Conservation (phyloP, 2,888 invertebrate genomes). For the Chrysopilus asiliformis region DNA sequence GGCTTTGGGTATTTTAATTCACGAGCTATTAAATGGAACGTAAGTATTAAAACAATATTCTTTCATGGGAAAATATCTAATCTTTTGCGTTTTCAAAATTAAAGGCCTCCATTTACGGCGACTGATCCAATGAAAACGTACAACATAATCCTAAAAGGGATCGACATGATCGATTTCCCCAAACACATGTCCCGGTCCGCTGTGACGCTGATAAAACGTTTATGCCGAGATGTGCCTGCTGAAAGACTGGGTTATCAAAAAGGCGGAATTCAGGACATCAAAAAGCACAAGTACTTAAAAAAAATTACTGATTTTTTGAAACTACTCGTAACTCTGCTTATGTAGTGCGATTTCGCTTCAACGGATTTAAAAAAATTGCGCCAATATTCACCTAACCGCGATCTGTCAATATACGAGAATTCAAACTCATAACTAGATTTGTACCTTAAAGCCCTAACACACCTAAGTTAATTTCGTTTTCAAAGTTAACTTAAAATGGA, state of each 20-base stretch:
- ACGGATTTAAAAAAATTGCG: too few relatives aligned
- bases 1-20: constrained; percentile 81
- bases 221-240: constrained; percentile 73
- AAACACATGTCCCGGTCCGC: constrained; percentile 67
- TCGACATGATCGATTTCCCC: constrained; percentile 77
- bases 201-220: constrained; percentile 67
- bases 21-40: constrained; percentile 77
- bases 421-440: too few relatives aligned
- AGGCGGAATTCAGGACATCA: constrained; percentile 76
- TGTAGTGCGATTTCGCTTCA: too few relatives aligned
- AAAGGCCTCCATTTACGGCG: constrained; percentile 71
- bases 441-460: too few relatives aligned
- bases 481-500: too few relatives aligned
- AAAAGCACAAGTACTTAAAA: constrained; percentile 69
- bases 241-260: constrained; percentile 84
- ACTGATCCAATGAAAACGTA: constrained; percentile 92
- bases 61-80: background rate
- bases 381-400: too few relatives aligned
- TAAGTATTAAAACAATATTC: constrained; percentile 33
- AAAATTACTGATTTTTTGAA: too few relatives aligned
- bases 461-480: too few relatives aligned
- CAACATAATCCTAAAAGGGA: constrained; percentile 81
- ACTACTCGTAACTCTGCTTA: too few relatives aligned
- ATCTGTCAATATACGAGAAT: too few relatives aligned
- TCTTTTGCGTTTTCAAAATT: too few relatives aligned